Conservation (phyloP, 2,797 vertebrate species). For the Limnodromus scolopaceus region DNA sequence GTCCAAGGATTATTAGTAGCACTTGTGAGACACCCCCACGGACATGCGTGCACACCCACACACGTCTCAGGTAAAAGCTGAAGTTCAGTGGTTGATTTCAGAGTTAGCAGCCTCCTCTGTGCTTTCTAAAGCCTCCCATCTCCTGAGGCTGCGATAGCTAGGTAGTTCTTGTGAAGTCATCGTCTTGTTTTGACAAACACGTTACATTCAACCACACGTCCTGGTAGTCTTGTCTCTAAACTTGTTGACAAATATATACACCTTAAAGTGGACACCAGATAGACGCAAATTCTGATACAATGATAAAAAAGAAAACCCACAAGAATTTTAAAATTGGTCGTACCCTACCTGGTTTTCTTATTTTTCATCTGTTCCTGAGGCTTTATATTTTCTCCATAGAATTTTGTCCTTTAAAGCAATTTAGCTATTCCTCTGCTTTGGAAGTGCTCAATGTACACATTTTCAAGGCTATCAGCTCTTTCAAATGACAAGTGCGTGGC, state of each 20-base stretch:
- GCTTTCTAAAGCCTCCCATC: neutral
- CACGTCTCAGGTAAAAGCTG: neutral
- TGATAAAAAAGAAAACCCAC: neutral
- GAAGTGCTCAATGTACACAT: neutral
- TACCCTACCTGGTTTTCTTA: neutral
- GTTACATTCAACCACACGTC: neutral
- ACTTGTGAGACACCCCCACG: rapidly evolving
- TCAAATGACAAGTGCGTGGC: neutral
- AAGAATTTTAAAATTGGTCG: neutral
- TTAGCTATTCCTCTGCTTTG: neutral
- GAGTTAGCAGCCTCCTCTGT: neutral
- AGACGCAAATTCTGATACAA: neutral
- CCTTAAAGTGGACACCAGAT: neutral
- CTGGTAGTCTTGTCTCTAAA: neutral
- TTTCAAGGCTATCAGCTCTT: neutral
- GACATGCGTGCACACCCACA: rapidly evolving
- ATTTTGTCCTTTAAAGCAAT: neutral
- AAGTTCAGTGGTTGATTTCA: neutral
- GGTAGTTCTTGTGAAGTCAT: neutral
- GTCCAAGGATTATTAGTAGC: neutral
- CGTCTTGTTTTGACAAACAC: neutral
- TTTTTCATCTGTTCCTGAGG: neutral
- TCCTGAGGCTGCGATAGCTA: neutral
- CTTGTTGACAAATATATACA: neutral
- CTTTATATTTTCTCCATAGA: neutral